phyloP scores from a whole-genome alignment of 2,888 invertebrate species.

The Patella ulyssiponensis region DNA sequence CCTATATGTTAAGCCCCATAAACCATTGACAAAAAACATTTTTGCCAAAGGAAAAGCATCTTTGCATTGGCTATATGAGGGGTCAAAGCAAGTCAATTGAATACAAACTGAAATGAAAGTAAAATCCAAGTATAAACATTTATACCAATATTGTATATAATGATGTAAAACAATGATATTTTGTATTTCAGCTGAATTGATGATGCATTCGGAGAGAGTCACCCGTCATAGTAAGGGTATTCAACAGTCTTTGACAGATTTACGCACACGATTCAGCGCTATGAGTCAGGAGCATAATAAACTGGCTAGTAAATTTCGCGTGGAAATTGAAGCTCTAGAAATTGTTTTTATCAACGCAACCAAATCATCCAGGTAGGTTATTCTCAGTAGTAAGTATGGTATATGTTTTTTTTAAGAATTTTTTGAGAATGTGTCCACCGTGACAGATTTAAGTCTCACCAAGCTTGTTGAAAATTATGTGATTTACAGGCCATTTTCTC shows the following conservation, averaged over 20 bases:
- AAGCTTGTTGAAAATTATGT: too few relatives aligned
- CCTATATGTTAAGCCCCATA: too few relatives aligned
- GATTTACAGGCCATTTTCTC: too few relatives aligned
- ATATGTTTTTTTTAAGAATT: too few relatives aligned
- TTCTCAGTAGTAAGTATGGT: neutral
- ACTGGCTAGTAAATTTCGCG: constrained; percentile 62
- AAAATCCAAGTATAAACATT: neutral
- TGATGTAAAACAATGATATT: neutral
- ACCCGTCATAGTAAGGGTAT: constrained; percentile 70
- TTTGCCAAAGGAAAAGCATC: neutral
- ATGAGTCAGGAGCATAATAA: constrained; percentile 67
- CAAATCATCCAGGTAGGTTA: constrained; percentile 66
- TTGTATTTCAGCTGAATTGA: constrained; percentile 66
- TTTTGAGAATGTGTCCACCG: too few relatives aligned
- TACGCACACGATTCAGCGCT: constrained; percentile 59
- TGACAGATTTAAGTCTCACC: too few relatives aligned
- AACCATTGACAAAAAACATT: too few relatives aligned
- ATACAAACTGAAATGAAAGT: neutral
- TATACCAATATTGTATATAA: neutral
- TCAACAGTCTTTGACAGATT: constrained; percentile 65
- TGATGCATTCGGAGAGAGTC: constrained; percentile 71
- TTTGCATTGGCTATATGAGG: neutral
- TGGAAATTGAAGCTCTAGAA: constrained; percentile 68
- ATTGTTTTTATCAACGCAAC: constrained; percentile 70
- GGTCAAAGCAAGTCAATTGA: too few relatives aligned